Evolutionary conservation across 2,113 vertebrate genomes (phyloP).

Genomic region (Polyodon spathula): DNA sequence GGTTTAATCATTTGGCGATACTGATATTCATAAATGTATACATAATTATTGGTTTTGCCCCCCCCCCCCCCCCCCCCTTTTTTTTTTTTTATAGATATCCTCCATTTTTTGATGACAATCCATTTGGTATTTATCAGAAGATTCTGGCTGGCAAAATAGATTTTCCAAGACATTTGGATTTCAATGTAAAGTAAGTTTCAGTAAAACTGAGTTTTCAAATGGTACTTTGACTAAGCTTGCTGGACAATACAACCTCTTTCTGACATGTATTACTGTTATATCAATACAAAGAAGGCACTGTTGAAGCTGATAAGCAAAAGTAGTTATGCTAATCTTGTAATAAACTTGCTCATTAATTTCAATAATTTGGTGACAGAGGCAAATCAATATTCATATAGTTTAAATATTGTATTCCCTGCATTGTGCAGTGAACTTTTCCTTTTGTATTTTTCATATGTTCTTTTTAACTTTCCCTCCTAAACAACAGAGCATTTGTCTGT

Average conservation of each 20-base stretch:
- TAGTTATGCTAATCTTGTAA: not conserved
- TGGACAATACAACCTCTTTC: not conserved
- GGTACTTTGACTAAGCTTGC: not conserved
- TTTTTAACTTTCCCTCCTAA: not conserved
- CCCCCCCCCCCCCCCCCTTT: not conserved
- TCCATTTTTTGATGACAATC: conserved; percentile 95
- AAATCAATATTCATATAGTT: not conserved
- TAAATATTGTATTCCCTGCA: not conserved
- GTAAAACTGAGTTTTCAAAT: not conserved
- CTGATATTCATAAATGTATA: no score
- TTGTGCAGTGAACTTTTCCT: not conserved
- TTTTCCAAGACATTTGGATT: conserved; percentile 89
- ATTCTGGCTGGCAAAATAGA: conserved; percentile 92
- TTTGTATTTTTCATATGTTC: not conserved
- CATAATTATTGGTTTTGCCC: not conserved
- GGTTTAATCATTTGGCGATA: no score
- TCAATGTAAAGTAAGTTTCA: conserved; percentile 82
- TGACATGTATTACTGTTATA: not conserved
- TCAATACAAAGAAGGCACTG: no score
- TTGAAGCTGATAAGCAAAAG: not conserved
- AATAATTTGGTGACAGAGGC: not conserved
- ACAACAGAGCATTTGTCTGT: conserved; percentile 1
- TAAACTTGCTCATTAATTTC: not conserved
- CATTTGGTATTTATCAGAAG: conserved; percentile 95
- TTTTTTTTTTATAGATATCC: conserved; percentile 63